These are phyloP conservation scores for Astreopora myriophthalma DNA, from an alignment of 64 coral and sea anemone genomes.

Conservation along the genomic window DNA sequence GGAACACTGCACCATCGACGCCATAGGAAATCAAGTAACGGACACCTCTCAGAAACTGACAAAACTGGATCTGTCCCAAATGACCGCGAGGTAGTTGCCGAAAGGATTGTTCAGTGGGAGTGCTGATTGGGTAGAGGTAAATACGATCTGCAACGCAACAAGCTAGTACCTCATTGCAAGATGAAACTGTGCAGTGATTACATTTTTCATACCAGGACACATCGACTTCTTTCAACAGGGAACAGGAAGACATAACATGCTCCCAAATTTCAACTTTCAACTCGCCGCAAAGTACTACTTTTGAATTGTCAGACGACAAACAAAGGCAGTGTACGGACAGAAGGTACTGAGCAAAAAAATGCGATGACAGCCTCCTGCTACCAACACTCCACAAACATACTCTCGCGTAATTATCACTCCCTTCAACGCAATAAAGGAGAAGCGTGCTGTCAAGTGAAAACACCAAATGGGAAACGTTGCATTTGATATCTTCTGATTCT, in stretches of 20 bases:
- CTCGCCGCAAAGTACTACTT: background rate
- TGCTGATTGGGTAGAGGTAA: background rate
- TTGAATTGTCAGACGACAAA: background rate
- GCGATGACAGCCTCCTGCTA: background rate
- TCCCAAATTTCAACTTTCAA: background rate
- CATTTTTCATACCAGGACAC: background rate
- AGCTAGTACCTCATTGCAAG: background rate
- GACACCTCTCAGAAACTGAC: constrained; percentile 20
- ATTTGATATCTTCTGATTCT: background rate
- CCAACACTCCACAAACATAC: background rate
- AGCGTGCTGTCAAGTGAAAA: background rate
- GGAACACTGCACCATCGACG: constrained; percentile 11
- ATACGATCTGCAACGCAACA: constrained; percentile 43
- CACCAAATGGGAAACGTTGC: background rate
- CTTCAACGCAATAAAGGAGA: background rate
- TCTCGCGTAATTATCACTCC: too few relatives aligned
- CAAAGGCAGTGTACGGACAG: background rate
- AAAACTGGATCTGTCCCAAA: constrained; percentile 31
- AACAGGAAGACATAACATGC: too few relatives aligned
- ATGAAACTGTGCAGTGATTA: background rate
- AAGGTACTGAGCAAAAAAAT: background rate
- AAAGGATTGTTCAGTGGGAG: too few relatives aligned
- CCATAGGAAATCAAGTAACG: constrained; percentile 41
- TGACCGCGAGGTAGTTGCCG: background rate
- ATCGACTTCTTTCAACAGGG: background rate